These are phyloP conservation scores for Chaetops frenatus DNA, from an alignment of 2,113 vertebrate genomes.

Conservation along the genomic window DNA sequence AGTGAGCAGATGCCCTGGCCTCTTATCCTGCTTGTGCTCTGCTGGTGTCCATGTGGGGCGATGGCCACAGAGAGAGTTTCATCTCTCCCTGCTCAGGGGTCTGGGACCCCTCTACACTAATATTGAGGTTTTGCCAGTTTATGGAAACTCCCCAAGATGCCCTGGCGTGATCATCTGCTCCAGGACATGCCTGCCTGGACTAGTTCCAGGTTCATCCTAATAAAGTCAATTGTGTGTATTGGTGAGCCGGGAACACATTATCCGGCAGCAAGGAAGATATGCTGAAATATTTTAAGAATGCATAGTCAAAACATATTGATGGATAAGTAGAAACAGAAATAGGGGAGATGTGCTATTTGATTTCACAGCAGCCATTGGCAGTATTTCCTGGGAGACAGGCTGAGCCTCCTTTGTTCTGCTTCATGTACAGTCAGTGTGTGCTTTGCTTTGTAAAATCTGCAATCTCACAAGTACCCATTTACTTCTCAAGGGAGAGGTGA, in stretches of 20 bases:
- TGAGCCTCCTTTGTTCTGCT: neutral
- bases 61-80: neutral
- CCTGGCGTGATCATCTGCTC: neutral
- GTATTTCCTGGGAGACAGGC: neutral
- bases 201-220: neutral
- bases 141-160: neutral
- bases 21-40: neutral
- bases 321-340: neutral
- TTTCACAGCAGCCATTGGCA: neutral
- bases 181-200: neutral
- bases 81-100: neutral
- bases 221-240: neutral
- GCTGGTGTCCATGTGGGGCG: neutral
- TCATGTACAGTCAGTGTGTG: neutral
- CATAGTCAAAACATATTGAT: neutral
- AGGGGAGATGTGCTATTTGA: neutral
- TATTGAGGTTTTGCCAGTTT: neutral
- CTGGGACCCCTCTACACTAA: neutral
- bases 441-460: neutral
- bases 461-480: neutral
- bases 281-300: neutral
- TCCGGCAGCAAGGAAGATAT: neutral
- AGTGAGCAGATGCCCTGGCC: neutral
- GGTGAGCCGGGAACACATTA: neutral
- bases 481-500: neutral